These are phyloP conservation scores for Microctonus brassicae DNA, from an alignment of 2,888 invertebrate species.

Conservation along the genomic window DNA sequence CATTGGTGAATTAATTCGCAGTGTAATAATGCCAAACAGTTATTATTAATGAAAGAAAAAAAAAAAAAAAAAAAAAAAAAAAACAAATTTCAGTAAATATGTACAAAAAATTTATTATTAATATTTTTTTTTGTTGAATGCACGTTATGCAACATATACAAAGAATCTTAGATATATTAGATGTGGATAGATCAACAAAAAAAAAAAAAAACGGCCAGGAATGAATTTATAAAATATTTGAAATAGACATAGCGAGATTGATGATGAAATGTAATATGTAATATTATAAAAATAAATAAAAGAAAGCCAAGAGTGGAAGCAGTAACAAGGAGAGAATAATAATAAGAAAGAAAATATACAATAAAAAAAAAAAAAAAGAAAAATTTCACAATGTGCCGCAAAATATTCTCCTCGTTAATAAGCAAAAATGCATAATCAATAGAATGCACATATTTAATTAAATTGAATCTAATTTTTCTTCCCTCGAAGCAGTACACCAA, in stretches of 20 bases:
- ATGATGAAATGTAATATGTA: conserved; percentile 7
- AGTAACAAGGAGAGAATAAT: conserved; percentile 38
- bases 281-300: not conserved
- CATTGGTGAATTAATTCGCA: not conserved
- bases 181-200: not conserved
- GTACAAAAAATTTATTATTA: conserved; percentile 18
- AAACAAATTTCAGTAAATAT: not conserved
- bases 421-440: conserved; percentile 66
- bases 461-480: conserved; percentile 73
- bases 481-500: conserved; percentile 64
- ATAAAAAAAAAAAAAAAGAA: conserved; percentile 22
- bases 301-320: not conserved
- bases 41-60: conserved; percentile 17
- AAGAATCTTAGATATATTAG: not conserved
- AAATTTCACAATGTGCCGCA: conserved; percentile 51
- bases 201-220: not conserved
- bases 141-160: conserved; percentile 1
- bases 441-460: conserved; percentile 45
- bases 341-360: conserved; percentile 33
- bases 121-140: not conserved
- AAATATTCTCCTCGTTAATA: conserved; percentile 51
- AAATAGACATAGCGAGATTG: not conserved
- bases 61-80: too few relatives aligned
- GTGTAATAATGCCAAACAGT: not conserved
- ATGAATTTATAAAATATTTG: conserved; percentile 9